Percentiles rank a stretch among this genome's conserved stretches.
These are phyloP conservation scores for Parambassis ranga DNA, from an alignment of 2,797 vertebrate genomes.

Conservation along the genomic window DNA sequence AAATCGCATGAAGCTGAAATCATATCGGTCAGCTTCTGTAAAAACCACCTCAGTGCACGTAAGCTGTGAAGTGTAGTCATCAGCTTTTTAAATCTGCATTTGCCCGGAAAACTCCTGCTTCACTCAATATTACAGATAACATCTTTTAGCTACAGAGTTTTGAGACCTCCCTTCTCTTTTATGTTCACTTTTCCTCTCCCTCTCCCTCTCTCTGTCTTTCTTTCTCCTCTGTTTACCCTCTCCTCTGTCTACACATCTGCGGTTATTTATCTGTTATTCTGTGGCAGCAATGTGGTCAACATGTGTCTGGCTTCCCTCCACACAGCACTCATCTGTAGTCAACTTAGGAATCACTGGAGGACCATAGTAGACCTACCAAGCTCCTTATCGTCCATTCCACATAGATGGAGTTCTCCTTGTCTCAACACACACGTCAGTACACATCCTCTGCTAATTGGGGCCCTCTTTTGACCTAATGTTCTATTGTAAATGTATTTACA, in stretches of 20 bases:
- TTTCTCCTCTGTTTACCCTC: constrained; percentile 36
- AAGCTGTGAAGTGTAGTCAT: constrained; percentile 36
- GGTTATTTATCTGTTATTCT: constrained; percentile 78
- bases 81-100: constrained; percentile 24
- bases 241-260: constrained; percentile 71
- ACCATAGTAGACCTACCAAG: constrained; percentile 37
- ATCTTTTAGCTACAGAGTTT: constrained; percentile 40
- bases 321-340: constrained; percentile 62
- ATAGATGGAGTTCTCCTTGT: neutral
- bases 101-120: constrained; percentile 33
- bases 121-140: constrained; percentile 61
- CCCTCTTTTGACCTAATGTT: constrained; percentile 36
- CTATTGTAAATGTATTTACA: neutral
- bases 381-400: constrained; percentile 10
- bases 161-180: constrained; percentile 44
- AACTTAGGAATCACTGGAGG: constrained; percentile 42
- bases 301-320: constrained; percentile 76
- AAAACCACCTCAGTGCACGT: neutral
- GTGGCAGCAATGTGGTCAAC: constrained; percentile 74
- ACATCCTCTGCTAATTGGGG: constrained; percentile 19
- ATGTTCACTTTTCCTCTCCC: constrained; percentile 34
- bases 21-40: neutral
- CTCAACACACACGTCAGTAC: neutral
- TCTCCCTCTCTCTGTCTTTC: constrained; percentile 10
- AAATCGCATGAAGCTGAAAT: constrained; percentile 1